A percentile compares a stretch with the other conserved stretches of the same genome.
Conservation (phyloP, 1,140 invertebrate species). For the Zaprionus lachaisei region DNA sequence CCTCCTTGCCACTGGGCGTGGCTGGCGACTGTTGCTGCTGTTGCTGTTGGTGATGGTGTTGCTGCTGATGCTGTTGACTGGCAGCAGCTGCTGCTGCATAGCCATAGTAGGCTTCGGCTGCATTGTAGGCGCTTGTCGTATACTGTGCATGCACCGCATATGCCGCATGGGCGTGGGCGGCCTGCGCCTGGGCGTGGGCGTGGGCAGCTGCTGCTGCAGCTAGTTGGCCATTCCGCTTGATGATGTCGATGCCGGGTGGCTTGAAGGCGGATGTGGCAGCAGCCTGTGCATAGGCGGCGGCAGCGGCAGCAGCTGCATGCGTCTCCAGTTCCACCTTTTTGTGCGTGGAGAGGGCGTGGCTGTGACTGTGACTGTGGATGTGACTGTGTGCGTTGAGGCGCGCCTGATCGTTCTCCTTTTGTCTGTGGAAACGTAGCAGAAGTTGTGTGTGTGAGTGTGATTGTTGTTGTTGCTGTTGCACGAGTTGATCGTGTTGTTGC, state of each 20-base stretch:
- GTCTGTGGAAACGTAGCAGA: slow-evolving; percentile 78
- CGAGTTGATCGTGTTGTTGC: background rate
- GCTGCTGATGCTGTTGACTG: slow-evolving; percentile 56
- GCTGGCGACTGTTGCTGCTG: slow-evolving; percentile 36
- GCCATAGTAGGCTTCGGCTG: slow-evolving; percentile 67
- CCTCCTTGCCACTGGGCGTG: slow-evolving; percentile 22
- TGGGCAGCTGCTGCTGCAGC: slow-evolving; percentile 60
- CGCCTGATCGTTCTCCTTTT: slow-evolving; percentile 83
- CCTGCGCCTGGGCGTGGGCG: slow-evolving; percentile 49
- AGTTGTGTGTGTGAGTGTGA: slow-evolving; percentile 36
- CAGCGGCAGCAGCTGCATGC: slow-evolving; percentile 23
- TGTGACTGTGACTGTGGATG: slow-evolving; percentile 13
- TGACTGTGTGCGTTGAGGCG: slow-evolving; percentile 61
- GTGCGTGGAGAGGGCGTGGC: slow-evolving; percentile 8
- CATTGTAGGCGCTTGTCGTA: slow-evolving; percentile 57
- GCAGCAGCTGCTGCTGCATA: slow-evolving; percentile 64
- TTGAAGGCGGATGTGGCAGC: slow-evolving; percentile 89
- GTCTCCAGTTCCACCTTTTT: slow-evolving; percentile 26
- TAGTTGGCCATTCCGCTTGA: slow-evolving; percentile 85
- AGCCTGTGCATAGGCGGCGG: slow-evolving; percentile 84
- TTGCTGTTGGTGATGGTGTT: slow-evolving; percentile 49
- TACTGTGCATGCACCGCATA: slow-evolving; percentile 52
- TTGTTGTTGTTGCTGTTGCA: slow-evolving; percentile 10
- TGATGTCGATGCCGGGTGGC: slow-evolving; percentile 86
- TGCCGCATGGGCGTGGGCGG: slow-evolving; percentile 59